Percentiles rank a stretch among this genome's conserved stretches.
Conservation (phyloP, 2,888 invertebrate species). For the Dynastes grantii region DNA sequence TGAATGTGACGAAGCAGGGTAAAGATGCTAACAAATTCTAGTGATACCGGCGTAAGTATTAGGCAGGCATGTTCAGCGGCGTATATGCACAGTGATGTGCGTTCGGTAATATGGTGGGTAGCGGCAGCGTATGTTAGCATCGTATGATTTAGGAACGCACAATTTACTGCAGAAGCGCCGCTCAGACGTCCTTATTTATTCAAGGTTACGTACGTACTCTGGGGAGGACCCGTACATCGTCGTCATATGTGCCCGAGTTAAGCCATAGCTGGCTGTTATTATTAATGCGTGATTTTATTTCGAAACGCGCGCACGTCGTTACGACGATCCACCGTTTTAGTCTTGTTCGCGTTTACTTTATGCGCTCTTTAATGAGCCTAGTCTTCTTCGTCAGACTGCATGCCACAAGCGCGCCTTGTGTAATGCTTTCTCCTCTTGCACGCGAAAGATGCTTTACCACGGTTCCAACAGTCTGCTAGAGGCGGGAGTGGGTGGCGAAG, state of each 20-base stretch:
- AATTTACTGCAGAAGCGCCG: background rate
- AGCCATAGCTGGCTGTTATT: background rate
- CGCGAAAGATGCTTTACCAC: background rate
- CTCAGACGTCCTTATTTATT: conserved; percentile 27
- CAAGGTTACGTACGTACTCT: conserved; percentile 13
- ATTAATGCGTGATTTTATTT: conserved; percentile 32
- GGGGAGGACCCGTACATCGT: background rate
- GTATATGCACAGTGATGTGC: background rate
- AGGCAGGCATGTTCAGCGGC: no score
- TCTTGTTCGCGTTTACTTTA: conserved; percentile 27
- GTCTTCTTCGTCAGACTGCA: background rate
- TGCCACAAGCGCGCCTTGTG: conserved; percentile 2
- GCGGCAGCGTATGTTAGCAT: background rate
- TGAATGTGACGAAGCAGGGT: background rate
- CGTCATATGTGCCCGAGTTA: background rate
- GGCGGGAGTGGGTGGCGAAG: conserved; percentile 25
- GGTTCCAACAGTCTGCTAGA: background rate
- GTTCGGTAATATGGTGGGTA: conserved; percentile 1
- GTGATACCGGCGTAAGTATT: background rate
- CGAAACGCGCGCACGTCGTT: background rate
- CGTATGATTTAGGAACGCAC: conserved; percentile 26
- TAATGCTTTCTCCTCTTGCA: background rate
- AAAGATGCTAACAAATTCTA: conserved; percentile 25
- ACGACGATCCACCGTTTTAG: background rate
- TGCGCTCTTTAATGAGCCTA: conserved; percentile 20